These are phyloP conservation scores for Melanophora roralis DNA, from an alignment of 2,888 invertebrate species.

Conservation along the genomic window DNA sequence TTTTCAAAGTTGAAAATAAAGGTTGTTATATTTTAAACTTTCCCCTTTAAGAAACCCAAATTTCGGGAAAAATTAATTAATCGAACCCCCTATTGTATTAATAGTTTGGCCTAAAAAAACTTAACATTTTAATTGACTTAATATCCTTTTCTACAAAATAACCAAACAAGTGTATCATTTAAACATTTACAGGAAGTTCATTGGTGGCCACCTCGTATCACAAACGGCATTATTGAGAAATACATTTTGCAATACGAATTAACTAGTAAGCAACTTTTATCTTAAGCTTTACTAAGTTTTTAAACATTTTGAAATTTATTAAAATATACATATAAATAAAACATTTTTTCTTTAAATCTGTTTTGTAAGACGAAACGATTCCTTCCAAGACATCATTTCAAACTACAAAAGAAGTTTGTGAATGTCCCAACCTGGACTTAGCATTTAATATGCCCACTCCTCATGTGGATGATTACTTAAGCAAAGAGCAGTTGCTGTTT, in stretches of 20 bases:
- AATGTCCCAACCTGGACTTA: conserved; percentile 50
- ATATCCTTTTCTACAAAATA: too few relatives aligned
- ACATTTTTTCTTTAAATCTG: neutral
- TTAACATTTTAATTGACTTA: too few relatives aligned
- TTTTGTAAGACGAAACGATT: neutral
- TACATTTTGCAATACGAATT: conserved; percentile 67
- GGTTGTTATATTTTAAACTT: too few relatives aligned
- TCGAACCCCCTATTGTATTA: too few relatives aligned
- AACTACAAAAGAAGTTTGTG: conserved; percentile 54
- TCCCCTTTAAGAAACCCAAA: too few relatives aligned
- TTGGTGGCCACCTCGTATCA: conserved; percentile 74
- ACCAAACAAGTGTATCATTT: neutral
- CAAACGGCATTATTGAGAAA: conserved; percentile 70
- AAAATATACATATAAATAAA: too few relatives aligned
- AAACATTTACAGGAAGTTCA: conserved; percentile 66
- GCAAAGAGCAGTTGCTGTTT: conserved; percentile 67
- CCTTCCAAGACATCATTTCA: neutral
- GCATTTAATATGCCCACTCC: conserved; percentile 69
- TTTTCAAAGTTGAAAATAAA: too few relatives aligned
- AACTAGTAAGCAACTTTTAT: conserved; percentile 50
- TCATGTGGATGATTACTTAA: conserved; percentile 70
- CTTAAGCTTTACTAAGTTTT: too few relatives aligned
- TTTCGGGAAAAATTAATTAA: too few relatives aligned
- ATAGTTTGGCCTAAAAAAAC: too few relatives aligned
- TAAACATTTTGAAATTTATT: too few relatives aligned